Conservation (phyloP, 2,113 vertebrate genomes). For the Martes martes region DNA sequence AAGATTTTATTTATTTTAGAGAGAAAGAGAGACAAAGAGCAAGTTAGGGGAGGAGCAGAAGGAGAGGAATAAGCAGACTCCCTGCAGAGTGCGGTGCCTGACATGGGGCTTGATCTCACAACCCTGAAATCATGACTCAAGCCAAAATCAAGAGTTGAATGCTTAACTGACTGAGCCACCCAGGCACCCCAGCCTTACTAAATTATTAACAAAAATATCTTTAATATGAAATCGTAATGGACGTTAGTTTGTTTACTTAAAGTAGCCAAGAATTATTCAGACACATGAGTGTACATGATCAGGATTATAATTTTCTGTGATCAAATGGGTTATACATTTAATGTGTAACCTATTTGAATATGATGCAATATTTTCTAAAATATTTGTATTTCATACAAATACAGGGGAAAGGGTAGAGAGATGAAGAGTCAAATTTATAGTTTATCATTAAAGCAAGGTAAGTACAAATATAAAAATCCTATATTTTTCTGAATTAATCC, state of each 20-base stretch:
- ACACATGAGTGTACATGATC: conserved; percentile 48
- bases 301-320: conserved; percentile 13
- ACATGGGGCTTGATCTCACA: too few relatives aligned
- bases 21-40: too few relatives aligned
- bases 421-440: conserved; percentile 12
- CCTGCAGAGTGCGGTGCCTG: too few relatives aligned
- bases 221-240: conserved; percentile 50
- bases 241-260: conserved; percentile 61
- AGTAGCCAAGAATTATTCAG: conserved; percentile 70
- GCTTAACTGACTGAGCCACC: too few relatives aligned
- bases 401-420: conserved; percentile 12
- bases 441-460: conserved; percentile 56
- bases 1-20: too few relatives aligned
- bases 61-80: too few relatives aligned
- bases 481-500: conserved; percentile 32
- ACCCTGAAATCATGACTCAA: too few relatives aligned
- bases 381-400: conserved; percentile 1
- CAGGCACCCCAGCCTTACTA: neutral
- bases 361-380: neutral
- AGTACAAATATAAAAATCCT: conserved; percentile 46
- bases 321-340: conserved; percentile 40
- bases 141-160: too few relatives aligned
- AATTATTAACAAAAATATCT: conserved; percentile 56
- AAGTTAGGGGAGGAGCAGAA: too few relatives aligned
- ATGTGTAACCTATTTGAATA: conserved; percentile 12